A percentile compares a stretch with the other conserved stretches of the same genome.
Evolutionary conservation across 37 sponge, comb jelly and placozoan genomes (phyloP).

Genomic region (Mnemiopsis leidyi): DNA sequence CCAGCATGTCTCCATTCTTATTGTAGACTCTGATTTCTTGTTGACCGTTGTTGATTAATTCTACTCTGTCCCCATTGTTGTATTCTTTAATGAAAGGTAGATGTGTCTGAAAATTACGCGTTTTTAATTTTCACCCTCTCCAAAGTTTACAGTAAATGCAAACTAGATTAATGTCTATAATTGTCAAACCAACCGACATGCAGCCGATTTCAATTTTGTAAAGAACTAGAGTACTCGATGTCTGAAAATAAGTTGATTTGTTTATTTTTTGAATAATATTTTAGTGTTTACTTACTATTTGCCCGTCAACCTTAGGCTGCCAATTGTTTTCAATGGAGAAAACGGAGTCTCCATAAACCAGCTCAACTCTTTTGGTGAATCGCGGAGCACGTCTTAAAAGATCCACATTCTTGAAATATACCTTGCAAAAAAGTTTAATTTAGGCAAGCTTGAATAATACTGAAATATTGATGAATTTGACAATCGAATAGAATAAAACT

Average conservation of each 20-base stretch:
- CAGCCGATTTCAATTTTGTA: too few species aligned
- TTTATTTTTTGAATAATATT: too few species aligned
- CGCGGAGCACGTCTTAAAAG: neutral
- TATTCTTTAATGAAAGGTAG: neutral
- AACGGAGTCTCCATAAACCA: neutral
- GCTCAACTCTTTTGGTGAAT: neutral
- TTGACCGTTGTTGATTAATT: neutral
- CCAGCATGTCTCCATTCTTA: neutral
- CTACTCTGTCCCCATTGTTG: conserved; percentile 18
- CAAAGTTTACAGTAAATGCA: too few species aligned
- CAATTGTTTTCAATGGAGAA: neutral
- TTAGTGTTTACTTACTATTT: neutral
- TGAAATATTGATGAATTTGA: too few species aligned
- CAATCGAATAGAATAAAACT: too few species aligned
- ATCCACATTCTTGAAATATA: neutral
- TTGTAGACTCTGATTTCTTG: neutral
- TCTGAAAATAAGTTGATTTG: too few species aligned
- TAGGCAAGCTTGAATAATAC: too few species aligned
- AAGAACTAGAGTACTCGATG: too few species aligned
- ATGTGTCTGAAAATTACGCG: neutral
- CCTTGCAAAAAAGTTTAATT: neutral
- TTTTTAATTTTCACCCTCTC: too few species aligned
- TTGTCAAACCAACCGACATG: too few species aligned
- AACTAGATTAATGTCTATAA: too few species aligned
- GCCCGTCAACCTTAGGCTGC: neutral